Evolutionary conservation across 1,140 invertebrate species (phyloP).

Genomic region (Mactra quadrangularis): DNA sequence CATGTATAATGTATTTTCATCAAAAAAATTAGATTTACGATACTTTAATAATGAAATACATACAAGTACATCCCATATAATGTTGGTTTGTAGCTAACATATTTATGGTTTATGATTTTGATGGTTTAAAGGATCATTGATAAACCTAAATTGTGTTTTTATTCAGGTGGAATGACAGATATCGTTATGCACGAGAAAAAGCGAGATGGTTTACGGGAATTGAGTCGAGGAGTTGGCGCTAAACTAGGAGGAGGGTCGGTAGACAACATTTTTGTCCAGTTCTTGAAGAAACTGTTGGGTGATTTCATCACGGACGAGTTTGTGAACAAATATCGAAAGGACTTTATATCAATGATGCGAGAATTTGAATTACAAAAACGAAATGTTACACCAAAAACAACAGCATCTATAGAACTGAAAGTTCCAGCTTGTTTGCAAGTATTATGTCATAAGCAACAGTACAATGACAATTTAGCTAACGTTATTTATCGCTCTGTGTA

Average conservation of each 20-base stretch:
- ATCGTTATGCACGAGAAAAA: conserved; percentile 52
- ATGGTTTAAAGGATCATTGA: too few relatives aligned
- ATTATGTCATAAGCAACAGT: conserved; percentile 48
- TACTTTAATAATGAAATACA: too few relatives aligned
- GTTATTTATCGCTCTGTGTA: conserved; percentile 46
- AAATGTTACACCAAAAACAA: conserved; percentile 18
- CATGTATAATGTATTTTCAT: too few relatives aligned
- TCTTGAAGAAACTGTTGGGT: conserved; percentile 51
- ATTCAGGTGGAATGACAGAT: conserved; percentile 51
- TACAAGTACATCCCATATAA: too few relatives aligned
- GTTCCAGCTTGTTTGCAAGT: conserved; percentile 38
- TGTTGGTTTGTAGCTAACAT: too few relatives aligned
- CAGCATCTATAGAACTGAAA: conserved; percentile 29
- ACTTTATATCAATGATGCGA: conserved; percentile 49
- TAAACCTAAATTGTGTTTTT: background rate
- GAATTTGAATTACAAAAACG: conserved; percentile 49
- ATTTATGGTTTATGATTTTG: too few relatives aligned
- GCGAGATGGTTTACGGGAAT: conserved; percentile 35
- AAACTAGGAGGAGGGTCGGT: conserved; percentile 41
- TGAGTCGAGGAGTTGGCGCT: conserved; percentile 27
- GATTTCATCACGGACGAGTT: conserved; percentile 43
- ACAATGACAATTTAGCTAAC: conserved; percentile 45
- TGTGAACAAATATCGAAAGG: conserved; percentile 28
- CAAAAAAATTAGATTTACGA: too few relatives aligned
- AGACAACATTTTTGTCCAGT: conserved; percentile 55